Evolutionary conservation across 2,797 vertebrate species (phyloP).

Genomic region (Linurgus olivaceus): DNA sequence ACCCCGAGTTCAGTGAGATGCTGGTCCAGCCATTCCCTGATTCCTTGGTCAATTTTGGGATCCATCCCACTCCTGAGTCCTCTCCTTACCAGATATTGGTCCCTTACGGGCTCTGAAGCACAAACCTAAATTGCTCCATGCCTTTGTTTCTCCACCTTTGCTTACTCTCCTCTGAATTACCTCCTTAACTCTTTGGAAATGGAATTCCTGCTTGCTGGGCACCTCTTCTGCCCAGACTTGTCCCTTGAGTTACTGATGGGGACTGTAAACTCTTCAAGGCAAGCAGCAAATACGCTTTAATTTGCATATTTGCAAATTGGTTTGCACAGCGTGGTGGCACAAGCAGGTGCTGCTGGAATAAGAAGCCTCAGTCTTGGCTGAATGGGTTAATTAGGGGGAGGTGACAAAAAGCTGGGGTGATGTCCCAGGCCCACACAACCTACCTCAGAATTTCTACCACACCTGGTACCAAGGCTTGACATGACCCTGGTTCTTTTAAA

Average conservation of each 20-base stretch:
- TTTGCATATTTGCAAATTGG: not conserved
- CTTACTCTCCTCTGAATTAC: not conserved
- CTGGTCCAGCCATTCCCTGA: not conserved
- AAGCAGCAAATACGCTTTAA: rapidly evolving
- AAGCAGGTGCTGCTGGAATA: not conserved
- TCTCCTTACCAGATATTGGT: not conserved
- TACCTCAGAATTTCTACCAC: not conserved
- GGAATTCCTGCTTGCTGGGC: not conserved
- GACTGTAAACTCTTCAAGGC: not conserved
- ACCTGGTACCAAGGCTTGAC: not conserved
- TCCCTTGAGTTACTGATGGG: not conserved
- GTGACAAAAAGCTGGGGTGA: not conserved
- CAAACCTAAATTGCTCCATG: not conserved
- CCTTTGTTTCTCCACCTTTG: not conserved
- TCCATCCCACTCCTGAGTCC: not conserved
- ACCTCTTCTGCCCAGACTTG: not conserved
- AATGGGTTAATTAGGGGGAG: not conserved
- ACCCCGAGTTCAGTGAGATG: not conserved
- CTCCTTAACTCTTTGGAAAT: not conserved
- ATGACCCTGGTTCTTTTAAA: not conserved
- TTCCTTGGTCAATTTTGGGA: not conserved
- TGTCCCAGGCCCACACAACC: not conserved
- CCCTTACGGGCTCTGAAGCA: not conserved
- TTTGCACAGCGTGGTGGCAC: not conserved
- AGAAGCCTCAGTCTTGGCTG: not conserved